Conservation (phyloP, 2,797 vertebrate species). For the Peromyscus nudipes region DNA sequence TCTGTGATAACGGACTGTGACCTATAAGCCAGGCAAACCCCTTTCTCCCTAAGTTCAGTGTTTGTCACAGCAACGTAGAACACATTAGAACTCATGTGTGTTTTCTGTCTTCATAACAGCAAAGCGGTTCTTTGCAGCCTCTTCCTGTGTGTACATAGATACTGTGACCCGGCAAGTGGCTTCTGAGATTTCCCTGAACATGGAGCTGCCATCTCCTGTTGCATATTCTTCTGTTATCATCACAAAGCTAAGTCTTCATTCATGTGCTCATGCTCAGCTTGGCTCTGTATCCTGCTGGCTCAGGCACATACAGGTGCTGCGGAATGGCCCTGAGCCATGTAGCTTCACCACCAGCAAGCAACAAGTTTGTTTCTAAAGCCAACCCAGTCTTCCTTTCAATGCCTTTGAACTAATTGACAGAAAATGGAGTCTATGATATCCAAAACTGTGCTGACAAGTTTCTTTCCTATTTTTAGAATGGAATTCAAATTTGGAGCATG, state of each 20-base stretch:
- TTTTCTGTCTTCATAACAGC: neutral
- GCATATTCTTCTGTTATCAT: neutral
- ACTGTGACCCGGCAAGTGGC: fast-evolving
- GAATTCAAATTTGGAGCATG: neutral
- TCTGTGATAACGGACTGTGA: neutral
- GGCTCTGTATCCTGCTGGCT: fast-evolving
- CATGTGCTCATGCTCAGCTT: neutral
- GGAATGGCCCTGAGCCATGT: fast-evolving
- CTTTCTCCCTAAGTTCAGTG: neutral
- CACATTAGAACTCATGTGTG: neutral
- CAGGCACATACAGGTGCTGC: too few species aligned
- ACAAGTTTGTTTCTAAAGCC: neutral
- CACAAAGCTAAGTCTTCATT: neutral
- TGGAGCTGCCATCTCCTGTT: neutral
- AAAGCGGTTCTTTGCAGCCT: neutral
- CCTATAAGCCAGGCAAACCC: neutral
- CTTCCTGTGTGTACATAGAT: too few species aligned
- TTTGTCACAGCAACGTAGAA: neutral
- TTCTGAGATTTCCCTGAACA: neutral
- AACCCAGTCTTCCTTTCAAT: neutral
- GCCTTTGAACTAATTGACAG: neutral
- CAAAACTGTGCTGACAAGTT: neutral
- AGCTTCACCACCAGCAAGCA: neutral
- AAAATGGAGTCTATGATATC: neutral
- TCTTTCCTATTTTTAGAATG: neutral